Base-by-base conservation (phyloP, 35 echinoderm and acorn worm genomes). In the Apostichopus californicus region DNA sequence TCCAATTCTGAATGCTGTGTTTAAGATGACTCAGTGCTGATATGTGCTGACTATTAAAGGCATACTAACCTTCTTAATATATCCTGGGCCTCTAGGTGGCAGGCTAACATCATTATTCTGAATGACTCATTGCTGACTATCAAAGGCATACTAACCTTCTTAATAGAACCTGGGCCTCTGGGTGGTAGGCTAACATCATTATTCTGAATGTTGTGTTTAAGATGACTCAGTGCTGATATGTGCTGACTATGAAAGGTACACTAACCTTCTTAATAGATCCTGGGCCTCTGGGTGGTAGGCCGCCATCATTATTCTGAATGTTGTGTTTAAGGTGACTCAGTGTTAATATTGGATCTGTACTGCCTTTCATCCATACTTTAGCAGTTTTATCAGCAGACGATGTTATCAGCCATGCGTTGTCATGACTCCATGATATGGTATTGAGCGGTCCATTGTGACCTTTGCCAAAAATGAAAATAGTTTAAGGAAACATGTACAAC, bases 331-430 rank as follows among this genome's bases (percentile, higher is more conserved):
- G 0, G 12, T 86, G 72, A 56, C 78, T 21, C 23, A 99, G 87
- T 78, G 95, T 95, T 75, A 99, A 84, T 34, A 96, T 77, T 9
- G 95, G 95, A 26, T 99, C 97, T 26, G 93, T 53, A 5, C 77
- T 64, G 22, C 84, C 83, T 88, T 80, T 98, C 4, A 61, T 78
- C 97, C 97, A 99, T 14, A 99, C 73, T 64, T 88, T 93, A 22
- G 93, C 97, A 5, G 97, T 99, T 68, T 94, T 99, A 81, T 99
- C 97, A 90, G 93, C 90, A 54, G 97, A 96, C 53, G 93, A 86
- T 66, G 95, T 99, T 9, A 99, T 59, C 56, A 99, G 17, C 93
- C 95, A 99, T 11, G 94, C 91, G 79, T 90, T 92, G 23, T 93
- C 71, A 55, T 99, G 97, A 70, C 97, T 99, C 97, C 97, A 99